Evolutionary conservation across 2,888 invertebrate species (phyloP), one percentile per base, ranked within the genome.

Genomic region (Crepidodera aurea): DNA sequence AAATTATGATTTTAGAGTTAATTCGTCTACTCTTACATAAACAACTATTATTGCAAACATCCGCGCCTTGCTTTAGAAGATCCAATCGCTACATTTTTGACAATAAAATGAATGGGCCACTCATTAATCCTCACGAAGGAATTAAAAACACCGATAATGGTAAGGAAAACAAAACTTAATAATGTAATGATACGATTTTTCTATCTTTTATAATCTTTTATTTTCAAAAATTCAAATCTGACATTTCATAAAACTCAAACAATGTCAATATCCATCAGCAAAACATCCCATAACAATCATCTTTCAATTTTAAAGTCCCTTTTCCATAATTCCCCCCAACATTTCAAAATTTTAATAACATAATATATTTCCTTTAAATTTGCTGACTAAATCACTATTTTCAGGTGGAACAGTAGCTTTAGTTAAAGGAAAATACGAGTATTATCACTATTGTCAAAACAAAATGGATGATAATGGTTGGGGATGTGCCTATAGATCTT

Each of bases 401-500:
- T 15, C 71, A 69, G 84, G 82, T 63, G 86, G 85, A 40, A 83
- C 84, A 69, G 76, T 84, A 61, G 83, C 82, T 39, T 65, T 90
- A 25, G 90, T 98, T 1, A 84, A 89, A 66, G 99, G 99, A 1
- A 85, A 88, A 66, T 99, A 99, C 78, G 84, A 89, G 13, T 99
- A 99, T 81, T 92, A 96, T 78, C 99, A 99, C 81, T 99, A 99
- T 80, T 91, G 95, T 89, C 97, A 98, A 80, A 92, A 98, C 76
- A 86, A 88, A 69, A 89, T 95, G 78, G 92, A 98, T 80, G 99
- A 99, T 76, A 91, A 92, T 79, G 96, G 96, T n/a, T 99, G 99
- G 99, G 99, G 99, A 2, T 99, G 99, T 83, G 99, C 99, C 0
- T 99, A 99, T 78, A 87, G 99, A 64, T 98, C 98, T 0, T 84